A percentile compares a stretch with the other conserved stretches of the same genome.
Evolutionary conservation across 2,797 vertebrate genomes (phyloP).

Genomic region (Danio aesculapii): DNA sequence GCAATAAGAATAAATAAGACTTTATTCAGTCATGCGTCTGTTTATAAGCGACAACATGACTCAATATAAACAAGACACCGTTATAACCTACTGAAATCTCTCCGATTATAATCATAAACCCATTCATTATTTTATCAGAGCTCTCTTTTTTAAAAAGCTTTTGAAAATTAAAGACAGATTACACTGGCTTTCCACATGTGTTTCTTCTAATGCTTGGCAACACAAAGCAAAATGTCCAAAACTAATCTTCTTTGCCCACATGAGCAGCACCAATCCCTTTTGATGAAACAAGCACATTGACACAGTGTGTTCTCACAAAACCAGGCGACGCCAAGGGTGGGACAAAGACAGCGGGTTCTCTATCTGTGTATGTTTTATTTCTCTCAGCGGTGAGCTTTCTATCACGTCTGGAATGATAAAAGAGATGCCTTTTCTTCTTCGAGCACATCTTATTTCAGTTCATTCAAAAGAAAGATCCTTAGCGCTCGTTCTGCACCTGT

Average conservation of each 20-base stretch:
- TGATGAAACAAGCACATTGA: slow-evolving; percentile 49
- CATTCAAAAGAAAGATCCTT: slow-evolving; percentile 30
- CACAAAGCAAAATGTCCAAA: slow-evolving; percentile 42
- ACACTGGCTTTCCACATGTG: slow-evolving; percentile 13
- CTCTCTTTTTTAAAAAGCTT: neutral
- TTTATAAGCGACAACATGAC: neutral
- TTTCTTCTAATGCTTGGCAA: slow-evolving; percentile 40
- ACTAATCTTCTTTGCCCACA: slow-evolving; percentile 41
- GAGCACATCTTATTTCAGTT: slow-evolving; percentile 26
- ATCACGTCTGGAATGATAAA: slow-evolving; percentile 34
- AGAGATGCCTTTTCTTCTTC: slow-evolving; percentile 26
- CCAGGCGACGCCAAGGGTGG: slow-evolving; percentile 29
- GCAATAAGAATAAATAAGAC: neutral
- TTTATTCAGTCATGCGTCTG: neutral
- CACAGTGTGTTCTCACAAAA: slow-evolving; percentile 22
- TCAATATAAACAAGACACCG: neutral
- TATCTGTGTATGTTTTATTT: slow-evolving; percentile 36
- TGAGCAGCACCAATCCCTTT: slow-evolving; percentile 37
- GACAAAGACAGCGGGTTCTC: slow-evolving; percentile 10
- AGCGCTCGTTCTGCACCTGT: neutral
- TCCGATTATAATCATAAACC: neutral
- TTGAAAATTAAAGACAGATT: slow-evolving; percentile 28
- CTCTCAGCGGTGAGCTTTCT: slow-evolving; percentile 7
- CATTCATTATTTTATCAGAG: neutral
- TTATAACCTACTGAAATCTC: neutral